Base-by-base conservation (phyloP, 2,113 vertebrate species). In the Cyanistes caeruleus region DNA sequence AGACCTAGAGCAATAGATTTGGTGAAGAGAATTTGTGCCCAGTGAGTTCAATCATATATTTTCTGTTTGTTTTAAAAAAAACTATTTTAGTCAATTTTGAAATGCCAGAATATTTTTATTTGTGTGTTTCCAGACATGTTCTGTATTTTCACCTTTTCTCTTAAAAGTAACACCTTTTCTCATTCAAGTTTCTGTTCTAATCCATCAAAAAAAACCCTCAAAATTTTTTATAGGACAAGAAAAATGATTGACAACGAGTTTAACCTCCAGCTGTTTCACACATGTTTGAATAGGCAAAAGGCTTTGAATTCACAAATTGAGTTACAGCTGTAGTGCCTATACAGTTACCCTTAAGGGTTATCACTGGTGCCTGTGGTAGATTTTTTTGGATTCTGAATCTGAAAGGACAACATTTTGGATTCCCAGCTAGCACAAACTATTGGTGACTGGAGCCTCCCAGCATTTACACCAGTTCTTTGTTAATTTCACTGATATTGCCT, bases 351-450 rank as follows among this genome's bases (percentile, higher is more conserved):
- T 35, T 44, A 24, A 64, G 21, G 11, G 7, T 55, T 72, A 60
- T 52, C 27, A 17, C 52, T 7, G 7, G 18, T 44, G 52, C 35
- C 10, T 3, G 0, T 3, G 41, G 16, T 16, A 84, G 7, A 1
- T 25, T 81, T 56, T 44, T n/a, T 88, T 74, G 0, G 2, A 37
- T 74, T 62, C 30, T 43, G 62, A 59, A 67, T 51, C 4, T 56
- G 22, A 53, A 77, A 80, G 37, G 22, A 33, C 21, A 15, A 14
- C 11, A 63, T 33, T 44, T 5, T 51, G 44, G 33, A 62, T 43
- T 86, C 43, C 59, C 44, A 75, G 30, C 19, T 63, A 17, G 10
- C 44, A 11, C 55, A 63, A 74, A 52, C 10, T 18, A 9, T 31
- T 60, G 56, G 27, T 89, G 35, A 49, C 22, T 87, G 65, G 9